Evolutionary conservation across 1,140 invertebrate genomes (phyloP), one percentile per base, ranked within the genome.

Genomic region (Formica selysi): DNA sequence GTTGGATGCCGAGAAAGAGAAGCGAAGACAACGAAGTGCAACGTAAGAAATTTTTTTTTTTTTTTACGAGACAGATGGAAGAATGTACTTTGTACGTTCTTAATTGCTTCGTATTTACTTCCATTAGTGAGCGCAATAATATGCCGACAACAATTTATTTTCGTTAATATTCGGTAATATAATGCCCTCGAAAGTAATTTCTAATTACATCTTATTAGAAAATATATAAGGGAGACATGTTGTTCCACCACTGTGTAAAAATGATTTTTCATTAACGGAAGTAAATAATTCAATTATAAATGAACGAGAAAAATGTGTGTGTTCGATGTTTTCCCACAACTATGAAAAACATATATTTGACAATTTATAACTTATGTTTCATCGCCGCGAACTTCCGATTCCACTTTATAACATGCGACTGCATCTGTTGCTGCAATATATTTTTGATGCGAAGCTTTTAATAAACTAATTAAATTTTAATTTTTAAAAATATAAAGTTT

Each of bases 21-120:
- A 38, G 54, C 32, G 38, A 81, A 59, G 16, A n/a, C 54, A 44
- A 36, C 51, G 62, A 85, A 76, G 73, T 51, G 11, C 22, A 76
- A 61, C 57, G 3, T 62, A 81, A 54, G 26, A 68, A 26, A 19
- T 29, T 19, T 65, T 26, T 41, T 61, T 73, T 22, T 76, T 59
- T 62, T 26, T 38, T 36, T 22, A 13, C 36, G 10, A 26, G 13
- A 16, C n/a, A 48, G 16, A 38, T 36, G 13, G 10, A 26, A 13
- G 38, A 13, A 11, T 22, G 76, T 71, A 80, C 13, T 13, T 57
- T 6, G 32, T 41, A 16, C 41, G 3, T 68, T 57, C 48, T n/a
- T 29, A 57, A 80, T 70, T 80, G 38, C 48, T 41, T 38, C 13
- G 2, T 57, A 57, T 57, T 57, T 36, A 80, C 38, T 80, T 68